Evolutionary conservation across 2,113 vertebrate genomes (phyloP), one percentile per base, ranked within the genome.

Genomic region (Madoqua kirkii): DNA sequence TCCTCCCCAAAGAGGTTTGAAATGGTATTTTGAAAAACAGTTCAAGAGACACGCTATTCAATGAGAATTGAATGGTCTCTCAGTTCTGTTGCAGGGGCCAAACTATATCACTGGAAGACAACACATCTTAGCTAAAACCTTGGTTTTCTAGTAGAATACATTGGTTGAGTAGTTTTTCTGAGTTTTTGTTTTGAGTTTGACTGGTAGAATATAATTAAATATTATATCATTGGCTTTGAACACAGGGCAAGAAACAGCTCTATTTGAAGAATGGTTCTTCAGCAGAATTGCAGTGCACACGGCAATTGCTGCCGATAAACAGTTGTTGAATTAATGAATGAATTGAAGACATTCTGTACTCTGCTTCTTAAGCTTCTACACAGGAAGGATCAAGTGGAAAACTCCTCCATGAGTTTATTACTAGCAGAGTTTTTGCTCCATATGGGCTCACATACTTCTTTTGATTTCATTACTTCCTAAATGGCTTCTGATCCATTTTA

Each of bases 381-480:
- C 6, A 17, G n/a, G 17, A 31, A 40, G 11, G 55, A 13, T 64
- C 19, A 81, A 54, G 89, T 81, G 50, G 48, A 62, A 93, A 95
- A 59, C 21, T 33, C 40, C 74, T 79, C 62, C 9, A 43, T 2
- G 76, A 15, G 13, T 55, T 88, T 93, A 59, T 90, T 45, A 89
- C 52, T 6, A 57, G n/a, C n/a, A 52, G 60, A 84, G 19, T 82
- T 81, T 89, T n/a, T 67, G 50, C 95, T 71, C 50, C 36, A 50
- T 90, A 55, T 48, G 40, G 87, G 79, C 54, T 95, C 31, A 67
- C 21, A 17, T 36, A 83, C 17, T 74, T 78, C 23, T 89, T 96
- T 96, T 81, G 54, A 88, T 93, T 92, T 62, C 52, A 16, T 95
- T 95, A 54, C 74, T 89, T 96, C 13, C 48, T 84, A 81, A 89